Evolutionary conservation across 1,140 invertebrate species (phyloP).

Genomic region (Leucophenga varia): DNA sequence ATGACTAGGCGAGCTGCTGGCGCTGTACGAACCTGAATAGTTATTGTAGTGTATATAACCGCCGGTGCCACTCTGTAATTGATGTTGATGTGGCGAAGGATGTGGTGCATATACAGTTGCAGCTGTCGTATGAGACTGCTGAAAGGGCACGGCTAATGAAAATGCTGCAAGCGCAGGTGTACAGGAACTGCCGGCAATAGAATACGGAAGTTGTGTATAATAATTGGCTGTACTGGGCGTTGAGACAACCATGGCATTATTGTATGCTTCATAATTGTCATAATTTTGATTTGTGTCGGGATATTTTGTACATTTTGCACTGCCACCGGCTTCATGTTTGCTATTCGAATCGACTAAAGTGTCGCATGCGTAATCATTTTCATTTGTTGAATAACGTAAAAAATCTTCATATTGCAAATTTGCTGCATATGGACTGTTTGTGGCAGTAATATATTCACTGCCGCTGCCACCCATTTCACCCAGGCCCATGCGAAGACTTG

Average conservation of each 20-base stretch:
- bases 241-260: slow-evolving; percentile 57
- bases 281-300: slow-evolving; percentile 57
- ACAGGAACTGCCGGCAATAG: slow-evolving; percentile 15
- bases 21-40: too few relatives aligned
- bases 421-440: slow-evolving; percentile 20
- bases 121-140: slow-evolving; percentile 29
- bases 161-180: slow-evolving; percentile 32
- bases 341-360: slow-evolving; percentile 1
- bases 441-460: slow-evolving; percentile 37
- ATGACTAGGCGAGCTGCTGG: too few relatives aligned
- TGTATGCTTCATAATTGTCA: slow-evolving; percentile 62
- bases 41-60: slow-evolving; percentile 46
- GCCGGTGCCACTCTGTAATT: slow-evolving; percentile 28
- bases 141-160: slow-evolving; percentile 42
- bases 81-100: slow-evolving; percentile 13
- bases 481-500: slow-evolving; percentile 24
- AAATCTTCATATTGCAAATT: slow-evolving; percentile 47
- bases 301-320: slow-evolving; percentile 70
- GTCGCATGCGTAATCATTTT: slow-evolving; percentile 40
- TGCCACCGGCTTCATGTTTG: slow-evolving; percentile 23
- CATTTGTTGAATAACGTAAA: slow-evolving; percentile 40
- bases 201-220: slow-evolving; percentile 45
- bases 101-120: slow-evolving; percentile 16
- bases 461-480: slow-evolving; percentile 21
- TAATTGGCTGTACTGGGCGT: slow-evolving; percentile 28